Base-by-base conservation (phyloP, 2,113 vertebrate species). In the Varanus komodoensis region DNA sequence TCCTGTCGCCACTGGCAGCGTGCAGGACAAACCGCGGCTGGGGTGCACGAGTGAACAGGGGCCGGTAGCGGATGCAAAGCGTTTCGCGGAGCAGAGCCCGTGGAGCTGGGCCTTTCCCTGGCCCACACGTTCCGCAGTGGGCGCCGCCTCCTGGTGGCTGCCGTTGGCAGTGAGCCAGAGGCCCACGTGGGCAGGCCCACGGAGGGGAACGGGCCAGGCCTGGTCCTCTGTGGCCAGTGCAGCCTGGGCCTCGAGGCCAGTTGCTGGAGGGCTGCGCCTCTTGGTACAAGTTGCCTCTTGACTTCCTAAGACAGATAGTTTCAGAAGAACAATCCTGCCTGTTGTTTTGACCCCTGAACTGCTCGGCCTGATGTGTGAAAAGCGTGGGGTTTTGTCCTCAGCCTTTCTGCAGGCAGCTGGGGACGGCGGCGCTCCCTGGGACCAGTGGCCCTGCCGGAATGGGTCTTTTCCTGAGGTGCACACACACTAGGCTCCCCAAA, bases 71-170 rank as follows among this genome's bases (percentile, higher is more conserved):
- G 61, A 2, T 3, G 4, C 34, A 44, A 61, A 7, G 25, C 48
- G 9, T 11, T 67, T 17, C 52, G 27, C 8, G n/a, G 6, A 25
- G 71, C 79, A 38, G 32, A 29, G 52, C 73, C 0, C 0, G 32
- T 1, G 0, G 80, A 9, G 69, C 11, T 7, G 38, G 0, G 8
- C 38, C 17, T 12, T 69, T 15, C 27, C 87, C 21, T 50, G 84
- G 44, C 82, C 48, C 7, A 0, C 4, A 86, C 25, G 15, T 81
- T 34, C 0, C 0, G 48, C 27, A 29, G 21, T 0, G 25, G 9
- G 29, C 9, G 9, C 4, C 57, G 44, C 17, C 19, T 50, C 5
- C 17, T 38, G 25, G 29, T 15, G 25, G 8, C 29, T 52, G 57
- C 17, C 27, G 21, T 38, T 78, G 34, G 48, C 79, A 57, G 25